phyloP scores from a whole-genome alignment of 2,113 vertebrate genomes.

The Pygathrix nemaeus region DNA sequence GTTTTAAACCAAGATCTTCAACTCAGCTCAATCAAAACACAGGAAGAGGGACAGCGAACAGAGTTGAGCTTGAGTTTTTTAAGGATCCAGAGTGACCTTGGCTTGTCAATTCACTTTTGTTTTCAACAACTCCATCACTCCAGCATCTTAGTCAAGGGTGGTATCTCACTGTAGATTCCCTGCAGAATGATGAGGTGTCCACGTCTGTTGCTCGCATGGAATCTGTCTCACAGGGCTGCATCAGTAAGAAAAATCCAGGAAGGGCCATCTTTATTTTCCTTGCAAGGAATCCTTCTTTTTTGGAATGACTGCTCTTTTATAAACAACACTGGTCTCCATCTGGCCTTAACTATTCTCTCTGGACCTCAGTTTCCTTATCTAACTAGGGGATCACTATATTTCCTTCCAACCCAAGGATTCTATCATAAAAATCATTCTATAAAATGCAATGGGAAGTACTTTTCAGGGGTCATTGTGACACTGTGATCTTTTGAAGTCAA shows the following conservation, averaged over 20 bases:
- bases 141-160: neutral
- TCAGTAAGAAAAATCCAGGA: neutral
- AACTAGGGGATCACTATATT: neutral
- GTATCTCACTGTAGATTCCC: neutral
- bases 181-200: neutral
- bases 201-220: neutral
- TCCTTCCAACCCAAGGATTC: neutral
- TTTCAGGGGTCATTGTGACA: neutral
- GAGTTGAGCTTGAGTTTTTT: neutral
- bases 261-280: neutral
- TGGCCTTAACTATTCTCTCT: neutral
- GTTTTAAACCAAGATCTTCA: neutral
- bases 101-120: neutral
- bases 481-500: neutral
- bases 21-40: neutral
- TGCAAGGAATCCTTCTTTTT: neutral
- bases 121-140: neutral
- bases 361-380: conserved; percentile 12
- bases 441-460: neutral
- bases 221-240: neutral
- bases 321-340: neutral
- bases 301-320: neutral
- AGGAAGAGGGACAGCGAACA: neutral
- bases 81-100: neutral
- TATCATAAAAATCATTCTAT: neutral